phyloP scores from a whole-genome alignment of 1,140 invertebrate species.

The Sminthurides bifidus region DNA sequence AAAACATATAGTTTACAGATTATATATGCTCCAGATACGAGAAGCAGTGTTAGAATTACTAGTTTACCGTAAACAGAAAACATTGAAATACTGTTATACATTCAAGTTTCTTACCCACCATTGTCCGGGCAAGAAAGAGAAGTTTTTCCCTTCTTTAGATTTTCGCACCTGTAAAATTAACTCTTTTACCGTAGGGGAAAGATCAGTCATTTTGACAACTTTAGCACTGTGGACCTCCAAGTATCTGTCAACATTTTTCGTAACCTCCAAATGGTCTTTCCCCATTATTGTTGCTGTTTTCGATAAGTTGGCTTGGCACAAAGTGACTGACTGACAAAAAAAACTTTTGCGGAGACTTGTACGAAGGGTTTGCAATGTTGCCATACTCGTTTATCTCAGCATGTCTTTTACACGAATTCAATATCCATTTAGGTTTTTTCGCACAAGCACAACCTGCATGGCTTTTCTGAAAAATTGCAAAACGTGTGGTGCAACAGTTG shows the following conservation, averaged over 20 bases:
- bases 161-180: constrained; percentile 6
- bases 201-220: constrained; percentile 3
- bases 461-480: too few relatives aligned
- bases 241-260: constrained; percentile 7
- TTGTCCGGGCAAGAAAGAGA: constrained; percentile 29
- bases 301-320: not conserved
- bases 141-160: not conserved
- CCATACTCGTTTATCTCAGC: not conserved
- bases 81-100: not conserved
- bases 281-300: too few relatives aligned
- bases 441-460: too few relatives aligned
- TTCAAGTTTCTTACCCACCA: constrained; percentile 9
- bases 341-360: too few relatives aligned
- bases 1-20: not conserved
- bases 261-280: constrained; percentile 14
- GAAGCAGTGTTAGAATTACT: not conserved
- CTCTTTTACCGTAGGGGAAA: constrained; percentile 27
- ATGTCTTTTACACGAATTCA: not conserved
- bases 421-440: not conserved
- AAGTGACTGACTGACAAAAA: not conserved
- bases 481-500: too few relatives aligned
- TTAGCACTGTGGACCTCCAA: constrained; percentile 6
- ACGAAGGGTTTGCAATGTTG: too few relatives aligned
- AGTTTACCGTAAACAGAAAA: not conserved
- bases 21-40: not conserved